A percentile compares a stretch with the other conserved stretches of the same genome.
Conservation (phyloP, 1,140 invertebrate genomes). For the Ditylenchus dipsaci region DNA sequence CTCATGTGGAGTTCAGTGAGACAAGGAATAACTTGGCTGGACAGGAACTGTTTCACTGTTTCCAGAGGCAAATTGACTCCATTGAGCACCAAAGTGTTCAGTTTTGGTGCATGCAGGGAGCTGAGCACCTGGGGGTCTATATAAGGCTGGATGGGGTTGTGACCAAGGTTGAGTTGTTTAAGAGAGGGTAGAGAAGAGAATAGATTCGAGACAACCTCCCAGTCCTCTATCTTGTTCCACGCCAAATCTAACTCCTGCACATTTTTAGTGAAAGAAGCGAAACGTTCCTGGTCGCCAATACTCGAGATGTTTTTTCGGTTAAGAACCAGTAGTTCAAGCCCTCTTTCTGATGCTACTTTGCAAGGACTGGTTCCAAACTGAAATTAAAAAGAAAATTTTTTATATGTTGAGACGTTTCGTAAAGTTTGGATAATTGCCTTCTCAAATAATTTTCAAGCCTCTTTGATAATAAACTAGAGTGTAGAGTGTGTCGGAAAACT, state of each 20-base stretch:
- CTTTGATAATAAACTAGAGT: no score
- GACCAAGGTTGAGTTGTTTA: conserved; percentile 15
- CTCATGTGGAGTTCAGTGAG: conserved; percentile 16
- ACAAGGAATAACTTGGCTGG: conserved; percentile 7
- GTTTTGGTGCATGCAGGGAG: not conserved
- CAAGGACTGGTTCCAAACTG: conserved; percentile 31
- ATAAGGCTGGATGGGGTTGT: conserved; percentile 13
- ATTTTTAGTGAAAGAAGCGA: conserved; percentile 14
- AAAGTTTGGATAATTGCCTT: no score
- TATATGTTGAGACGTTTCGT: no score
- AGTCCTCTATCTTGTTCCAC: conserved; percentile 19
- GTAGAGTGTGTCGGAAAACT: no score
- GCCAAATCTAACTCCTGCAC: conserved; percentile 19
- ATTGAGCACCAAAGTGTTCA: conserved; percentile 21
- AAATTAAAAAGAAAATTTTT: no score
- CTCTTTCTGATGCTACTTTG: conserved; percentile 22
- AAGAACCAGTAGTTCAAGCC: conserved; percentile 21
- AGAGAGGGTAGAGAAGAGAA: conserved; percentile 8
- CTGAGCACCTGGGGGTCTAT: conserved; percentile 5
- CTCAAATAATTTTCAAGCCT: no score
- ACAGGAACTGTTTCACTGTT: conserved; percentile 4
- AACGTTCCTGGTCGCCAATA: conserved; percentile 20
- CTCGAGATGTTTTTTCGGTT: conserved; percentile 19
- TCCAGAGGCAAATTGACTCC: conserved; percentile 22
- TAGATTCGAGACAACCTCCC: conserved; percentile 12